These are phyloP conservation scores for Athalia circularis DNA, from an alignment of 2,888 invertebrate species.

Conservation along the genomic window DNA sequence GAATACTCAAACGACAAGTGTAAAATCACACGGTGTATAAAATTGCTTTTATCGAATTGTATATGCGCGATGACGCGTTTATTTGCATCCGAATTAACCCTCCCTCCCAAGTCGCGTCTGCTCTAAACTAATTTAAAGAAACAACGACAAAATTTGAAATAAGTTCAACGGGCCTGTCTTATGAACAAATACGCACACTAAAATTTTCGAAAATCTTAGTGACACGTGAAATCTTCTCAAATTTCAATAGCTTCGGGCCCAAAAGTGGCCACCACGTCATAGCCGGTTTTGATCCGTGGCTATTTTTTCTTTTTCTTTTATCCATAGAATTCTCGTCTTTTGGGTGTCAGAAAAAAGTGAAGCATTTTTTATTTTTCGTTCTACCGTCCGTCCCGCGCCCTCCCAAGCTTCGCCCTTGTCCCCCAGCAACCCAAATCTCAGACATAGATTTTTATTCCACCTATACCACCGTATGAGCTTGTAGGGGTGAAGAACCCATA, in stretches of 20 bases:
- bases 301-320: not conserved
- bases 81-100: too few relatives aligned
- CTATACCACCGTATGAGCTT: too few relatives aligned
- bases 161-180: too few relatives aligned
- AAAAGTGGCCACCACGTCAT: not conserved
- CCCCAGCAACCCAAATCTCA: conserved; percentile 4
- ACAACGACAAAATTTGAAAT: too few relatives aligned
- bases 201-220: not conserved
- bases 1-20: conserved; percentile 36
- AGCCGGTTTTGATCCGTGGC: not conserved
- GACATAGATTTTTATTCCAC: not conserved
- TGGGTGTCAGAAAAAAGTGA: conserved; percentile 10
- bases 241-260: not conserved
- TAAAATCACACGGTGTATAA: conserved; percentile 42
- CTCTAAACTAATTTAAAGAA: too few relatives aligned
- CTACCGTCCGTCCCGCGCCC: not conserved
- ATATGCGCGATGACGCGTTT: too few relatives aligned
- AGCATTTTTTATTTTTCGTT: not conserved
- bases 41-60: too few relatives aligned
- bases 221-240: not conserved
- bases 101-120: too few relatives aligned
- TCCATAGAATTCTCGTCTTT: conserved; percentile 30
- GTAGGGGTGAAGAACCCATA: not conserved
- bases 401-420: not conserved
- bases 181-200: not conserved